A percentile compares a stretch with the other conserved stretches of the same genome.
Evolutionary conservation across 2,888 invertebrate species (phyloP).

Genomic region (Melanostoma scalare): DNA sequence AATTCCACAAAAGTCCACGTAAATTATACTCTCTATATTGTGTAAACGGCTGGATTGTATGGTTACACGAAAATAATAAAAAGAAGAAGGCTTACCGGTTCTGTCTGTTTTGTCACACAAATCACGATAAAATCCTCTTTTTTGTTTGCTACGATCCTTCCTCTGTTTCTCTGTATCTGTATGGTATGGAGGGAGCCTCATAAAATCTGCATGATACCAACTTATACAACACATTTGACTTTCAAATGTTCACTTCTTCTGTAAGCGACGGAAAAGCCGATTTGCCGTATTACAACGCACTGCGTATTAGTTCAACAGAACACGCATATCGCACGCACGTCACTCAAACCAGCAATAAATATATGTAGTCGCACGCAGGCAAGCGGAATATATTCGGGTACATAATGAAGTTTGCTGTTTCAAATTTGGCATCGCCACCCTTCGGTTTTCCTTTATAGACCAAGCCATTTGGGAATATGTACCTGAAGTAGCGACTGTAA

Average conservation of each 20-base stretch:
- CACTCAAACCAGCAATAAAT: conserved; percentile 4
- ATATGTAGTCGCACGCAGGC: conserved; percentile 7
- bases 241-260: conserved; percentile 49
- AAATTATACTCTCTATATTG: conserved; percentile 36
- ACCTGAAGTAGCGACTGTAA: background rate
- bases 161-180: background rate
- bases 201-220: conserved; percentile 56
- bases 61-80: conserved; percentile 28
- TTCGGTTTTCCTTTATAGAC: background rate
- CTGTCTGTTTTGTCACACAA: conserved; percentile 21
- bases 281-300: conserved; percentile 22
- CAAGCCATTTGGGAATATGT: background rate
- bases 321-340: conserved; percentile 42
- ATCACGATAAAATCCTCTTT: conserved; percentile 59
- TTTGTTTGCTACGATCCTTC: conserved; percentile 20
- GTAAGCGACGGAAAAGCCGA: conserved; percentile 16
- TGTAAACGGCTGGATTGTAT: conserved; percentile 18
- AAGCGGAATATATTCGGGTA: conserved; percentile 17
- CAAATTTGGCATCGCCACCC: background rate
- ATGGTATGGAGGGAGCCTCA: conserved; percentile 1
- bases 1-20: conserved; percentile 62
- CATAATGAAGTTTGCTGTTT: conserved; percentile 39
- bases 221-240: conserved; percentile 56
- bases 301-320: conserved; percentile 25
- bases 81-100: background rate